Evolutionary conservation across 2,888 invertebrate species (phyloP).

Genomic region (Drosophila niveifrons): DNA sequence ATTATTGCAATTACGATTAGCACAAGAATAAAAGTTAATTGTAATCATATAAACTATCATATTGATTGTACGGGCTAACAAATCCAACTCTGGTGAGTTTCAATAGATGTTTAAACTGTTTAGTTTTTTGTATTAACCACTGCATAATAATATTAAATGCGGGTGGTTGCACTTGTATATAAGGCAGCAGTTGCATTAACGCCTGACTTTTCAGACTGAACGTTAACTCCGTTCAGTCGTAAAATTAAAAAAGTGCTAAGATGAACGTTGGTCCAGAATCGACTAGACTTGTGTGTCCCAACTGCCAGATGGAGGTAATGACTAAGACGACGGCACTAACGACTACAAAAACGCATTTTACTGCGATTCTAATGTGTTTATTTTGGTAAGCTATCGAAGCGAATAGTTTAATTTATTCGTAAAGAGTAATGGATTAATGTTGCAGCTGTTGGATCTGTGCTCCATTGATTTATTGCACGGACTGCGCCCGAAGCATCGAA

Average conservation of each 20-base stretch:
- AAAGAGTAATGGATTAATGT: not conserved
- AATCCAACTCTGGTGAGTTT: not conserved
- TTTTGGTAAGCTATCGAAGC: not conserved
- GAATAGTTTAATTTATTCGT: not conserved
- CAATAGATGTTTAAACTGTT: too few species aligned
- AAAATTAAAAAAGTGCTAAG: not conserved
- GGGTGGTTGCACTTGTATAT: not conserved
- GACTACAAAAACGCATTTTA: conserved; percentile 20
- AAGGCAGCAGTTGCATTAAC: not conserved
- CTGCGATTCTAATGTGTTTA: conserved; percentile 30
- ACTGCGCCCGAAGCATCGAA: conserved; percentile 13
- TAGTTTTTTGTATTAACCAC: not conserved
- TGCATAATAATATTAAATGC: not conserved
- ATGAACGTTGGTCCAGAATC: conserved; percentile 33
- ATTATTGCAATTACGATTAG: too few species aligned
- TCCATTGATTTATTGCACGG: conserved; percentile 25
- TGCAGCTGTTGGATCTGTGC: conserved; percentile 42
- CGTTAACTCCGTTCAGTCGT: not conserved
- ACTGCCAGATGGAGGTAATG: conserved; percentile 25
- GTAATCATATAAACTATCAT: too few species aligned
- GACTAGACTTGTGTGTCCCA: conserved; percentile 4
- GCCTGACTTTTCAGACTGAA: not conserved
- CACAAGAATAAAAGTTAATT: too few species aligned
- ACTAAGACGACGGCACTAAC: not conserved
- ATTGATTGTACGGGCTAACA: too few species aligned